Evolutionary conservation across 2,888 invertebrate genomes (phyloP).

Genomic region (Mechanitis mazaeus): DNA sequence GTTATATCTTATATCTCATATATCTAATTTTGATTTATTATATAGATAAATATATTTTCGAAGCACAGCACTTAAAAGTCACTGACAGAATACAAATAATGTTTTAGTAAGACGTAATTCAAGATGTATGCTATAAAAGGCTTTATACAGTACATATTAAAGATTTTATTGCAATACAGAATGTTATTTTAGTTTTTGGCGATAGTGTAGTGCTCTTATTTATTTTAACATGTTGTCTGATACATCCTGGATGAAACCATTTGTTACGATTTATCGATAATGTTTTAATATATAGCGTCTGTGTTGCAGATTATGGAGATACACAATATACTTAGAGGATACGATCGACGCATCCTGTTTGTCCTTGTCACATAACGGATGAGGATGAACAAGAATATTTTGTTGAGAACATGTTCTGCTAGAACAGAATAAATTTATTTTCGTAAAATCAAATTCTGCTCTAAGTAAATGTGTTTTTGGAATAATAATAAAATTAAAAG

Average conservation of each 20-base stretch:
- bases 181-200: constrained; percentile 61
- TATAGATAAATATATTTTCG: too few species aligned
- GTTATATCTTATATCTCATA: too few species aligned
- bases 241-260: constrained; percentile 60
- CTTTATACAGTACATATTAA: constrained; percentile 13
- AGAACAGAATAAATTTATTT: neutral
- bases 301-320: constrained; percentile 28
- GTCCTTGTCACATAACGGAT: constrained; percentile 5
- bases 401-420: neutral
- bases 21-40: too few species aligned
- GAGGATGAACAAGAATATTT: neutral
- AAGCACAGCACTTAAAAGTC: neutral
- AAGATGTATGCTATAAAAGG: constrained; percentile 1
- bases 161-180: constrained; percentile 11
- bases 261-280: constrained; percentile 50
- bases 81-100: neutral
- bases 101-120: neutral
- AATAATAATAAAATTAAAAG: too few species aligned
- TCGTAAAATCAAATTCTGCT: neutral
- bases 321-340: constrained; percentile 24
- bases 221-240: constrained; percentile 69
- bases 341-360: constrained; percentile 13
- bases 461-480: neutral
- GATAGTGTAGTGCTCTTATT: constrained; percentile 51
- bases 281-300: constrained; percentile 31